Conservation (phyloP, 2,113 vertebrate species). For the Phrynocephalus versicolor region DNA sequence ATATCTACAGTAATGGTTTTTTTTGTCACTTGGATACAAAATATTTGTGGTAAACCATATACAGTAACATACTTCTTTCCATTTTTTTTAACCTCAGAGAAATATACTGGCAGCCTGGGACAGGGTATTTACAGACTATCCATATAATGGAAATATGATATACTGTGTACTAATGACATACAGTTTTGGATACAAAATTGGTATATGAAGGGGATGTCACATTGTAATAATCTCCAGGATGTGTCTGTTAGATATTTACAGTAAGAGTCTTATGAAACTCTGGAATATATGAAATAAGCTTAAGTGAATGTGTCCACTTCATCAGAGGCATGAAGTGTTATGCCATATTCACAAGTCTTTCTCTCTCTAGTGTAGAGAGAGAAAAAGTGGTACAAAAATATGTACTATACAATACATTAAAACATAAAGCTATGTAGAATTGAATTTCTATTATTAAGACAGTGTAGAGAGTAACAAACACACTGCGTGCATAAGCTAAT, state of each 20-base stretch:
- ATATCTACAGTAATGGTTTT: not conserved
- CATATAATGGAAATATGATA: too few species aligned
- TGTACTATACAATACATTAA: not conserved
- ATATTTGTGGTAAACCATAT: not conserved
- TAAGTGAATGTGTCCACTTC: not conserved
- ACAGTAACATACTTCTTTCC: too few species aligned
- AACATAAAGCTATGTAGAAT: not conserved
- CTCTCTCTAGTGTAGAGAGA: not conserved
- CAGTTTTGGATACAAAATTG: not conserved
- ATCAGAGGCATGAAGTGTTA: not conserved
- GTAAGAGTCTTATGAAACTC: not conserved
- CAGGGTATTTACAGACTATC: too few species aligned
- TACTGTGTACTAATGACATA: not conserved
- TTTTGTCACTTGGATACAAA: not conserved
- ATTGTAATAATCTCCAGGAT: not conserved
- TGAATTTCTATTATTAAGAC: not conserved
- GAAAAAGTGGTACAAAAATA: not conserved
- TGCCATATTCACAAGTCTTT: not conserved
- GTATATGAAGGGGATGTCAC: not conserved
- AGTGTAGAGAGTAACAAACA: not conserved
- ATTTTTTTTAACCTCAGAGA: not conserved
- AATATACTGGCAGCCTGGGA: not conserved
- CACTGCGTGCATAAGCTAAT: not conserved
- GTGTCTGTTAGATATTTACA: not conserved
- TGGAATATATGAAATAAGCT: not conserved